Base-by-base conservation (phyloP, 2,797 vertebrate species). In the Mastacembelus armatus region DNA sequence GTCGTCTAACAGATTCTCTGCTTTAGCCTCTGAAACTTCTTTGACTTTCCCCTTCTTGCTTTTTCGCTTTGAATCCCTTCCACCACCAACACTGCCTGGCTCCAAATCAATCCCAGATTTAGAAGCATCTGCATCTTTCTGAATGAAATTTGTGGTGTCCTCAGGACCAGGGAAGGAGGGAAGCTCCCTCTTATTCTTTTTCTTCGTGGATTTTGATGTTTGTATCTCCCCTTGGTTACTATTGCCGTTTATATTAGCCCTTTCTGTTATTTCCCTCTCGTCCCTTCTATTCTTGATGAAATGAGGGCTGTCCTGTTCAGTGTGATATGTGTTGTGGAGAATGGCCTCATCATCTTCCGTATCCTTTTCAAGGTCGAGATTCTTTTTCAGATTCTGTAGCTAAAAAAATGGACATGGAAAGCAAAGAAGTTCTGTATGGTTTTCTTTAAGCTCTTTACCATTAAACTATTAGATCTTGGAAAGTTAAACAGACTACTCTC, bases 311-410 rank as follows among this genome's bases (percentile, higher is more conserved):
- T 91, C 92, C 68, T 94, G 85, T 39, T 95, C 94, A 0, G 88
- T 90, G 49, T 92, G 88, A 39, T 91, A 92, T 0, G 85, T 94
- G 72, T 94, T 91, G 71, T 92, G 91, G 69, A 94, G 85, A 86
- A 94, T 90, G 42, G 92, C 83, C 80, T 95, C 93, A 79, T 94
- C 92, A 55, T 93, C 93, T 79, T 90, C 88, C 29, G 79, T 84
- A 80, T 93, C 92, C 82, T 96, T 95, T 32, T 85, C 85, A 32
- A 95, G 91, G 85, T 93, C 93, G 77, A 94, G 81, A 78, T 92
- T 94, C 78, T 92, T 94, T 83, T 85, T 94, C 56, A 96, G 87
- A 24, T 91, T 93, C 60, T 95, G 93, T 85, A 95, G 94, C 98
- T 99, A 22, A 54, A 67, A 40, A 32, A 22, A 47, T 2, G 0